These are phyloP conservation scores for Heterodera filipjevi DNA, from an alignment of 2,888 invertebrate genomes.

Conservation along the genomic window DNA sequence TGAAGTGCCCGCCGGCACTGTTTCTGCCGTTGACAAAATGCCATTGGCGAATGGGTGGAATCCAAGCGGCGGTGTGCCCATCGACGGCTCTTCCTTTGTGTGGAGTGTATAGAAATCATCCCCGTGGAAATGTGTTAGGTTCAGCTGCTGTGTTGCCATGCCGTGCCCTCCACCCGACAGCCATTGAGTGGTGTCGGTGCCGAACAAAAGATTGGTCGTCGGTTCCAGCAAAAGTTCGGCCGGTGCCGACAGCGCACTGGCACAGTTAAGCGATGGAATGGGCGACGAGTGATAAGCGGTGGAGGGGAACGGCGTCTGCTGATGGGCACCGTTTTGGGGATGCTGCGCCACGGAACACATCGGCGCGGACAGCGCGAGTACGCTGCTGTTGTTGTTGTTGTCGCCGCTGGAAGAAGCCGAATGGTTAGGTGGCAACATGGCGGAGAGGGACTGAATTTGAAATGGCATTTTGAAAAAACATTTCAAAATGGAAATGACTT, in stretches of 20 bases:
- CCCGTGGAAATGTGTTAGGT: background rate
- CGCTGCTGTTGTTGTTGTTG: background rate
- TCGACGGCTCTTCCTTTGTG: background rate
- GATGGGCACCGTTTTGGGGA: background rate
- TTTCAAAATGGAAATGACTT: background rate
- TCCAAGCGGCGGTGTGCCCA: background rate
- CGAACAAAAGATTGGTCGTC: conserved; percentile 12
- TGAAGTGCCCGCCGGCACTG: background rate
- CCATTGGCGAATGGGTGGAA: background rate
- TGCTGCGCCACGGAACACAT: background rate
- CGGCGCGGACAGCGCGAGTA: background rate
- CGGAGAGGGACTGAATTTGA: background rate
- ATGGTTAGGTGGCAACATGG: background rate
- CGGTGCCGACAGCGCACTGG: background rate
- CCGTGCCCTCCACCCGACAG: background rate
- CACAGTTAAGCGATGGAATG: background rate
- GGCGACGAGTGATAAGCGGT: background rate
- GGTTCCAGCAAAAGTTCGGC: conserved; percentile 2
- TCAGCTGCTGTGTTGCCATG: background rate
- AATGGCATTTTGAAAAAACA: background rate
- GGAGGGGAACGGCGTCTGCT: background rate
- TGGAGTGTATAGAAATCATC: background rate
- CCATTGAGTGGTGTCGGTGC: conserved; percentile 9
- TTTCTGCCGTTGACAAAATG: background rate
- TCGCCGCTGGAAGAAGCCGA: background rate